Evolutionary conservation across 92 coral and sea anemone species (phyloP), one percentile per base, ranked within the genome.

Genomic region (Porites cylindrica): DNA sequence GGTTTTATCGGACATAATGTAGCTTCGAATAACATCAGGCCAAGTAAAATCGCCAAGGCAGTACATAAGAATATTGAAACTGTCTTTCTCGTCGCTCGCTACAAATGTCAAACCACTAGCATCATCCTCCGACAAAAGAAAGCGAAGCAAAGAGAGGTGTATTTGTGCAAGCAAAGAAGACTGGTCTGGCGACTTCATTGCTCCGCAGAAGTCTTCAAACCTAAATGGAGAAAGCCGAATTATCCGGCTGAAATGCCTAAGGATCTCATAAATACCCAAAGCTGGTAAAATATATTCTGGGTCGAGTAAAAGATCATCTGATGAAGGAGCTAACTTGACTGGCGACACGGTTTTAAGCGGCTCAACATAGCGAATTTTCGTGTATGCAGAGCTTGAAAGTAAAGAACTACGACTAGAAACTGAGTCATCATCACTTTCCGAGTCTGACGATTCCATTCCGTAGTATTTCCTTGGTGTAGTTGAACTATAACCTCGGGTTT

Each of bases 71-170:
- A 97, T 91, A 80, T 97, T 97, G 61, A 97, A 89, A 86, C 99
- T 97, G 66, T 97, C 99, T 82, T 95, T 97, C 79, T 97, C 99
- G 77, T 97, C 99, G 83, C 94, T 96, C 9, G 99, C 99, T 54
- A 91, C 96, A 67, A 95, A 97, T 38, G 97, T 97, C 52, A 88
- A 90, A 19, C 98, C 99, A 62, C 96, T 97, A 5, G 98, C 93
- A 77, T 97, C 99, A 88, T 97, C 99, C 82, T 97, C 99, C 10
- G 92, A 90, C 18, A 97, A 91, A n/a, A 93, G 91, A 59, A 94
- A 96, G 74, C 97, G 90, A 53, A 97, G 89, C 75, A 97, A 75
- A 56, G 96, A 89, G 79, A 97, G 82, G 94, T 97, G 99, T 70
- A 95, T 88, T 79, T 93, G 97, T 47, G 96, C 96, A 78, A 97